phyloP scores from a whole-genome alignment of 2,797 vertebrate genomes.

The Leptatherina wallacei region DNA sequence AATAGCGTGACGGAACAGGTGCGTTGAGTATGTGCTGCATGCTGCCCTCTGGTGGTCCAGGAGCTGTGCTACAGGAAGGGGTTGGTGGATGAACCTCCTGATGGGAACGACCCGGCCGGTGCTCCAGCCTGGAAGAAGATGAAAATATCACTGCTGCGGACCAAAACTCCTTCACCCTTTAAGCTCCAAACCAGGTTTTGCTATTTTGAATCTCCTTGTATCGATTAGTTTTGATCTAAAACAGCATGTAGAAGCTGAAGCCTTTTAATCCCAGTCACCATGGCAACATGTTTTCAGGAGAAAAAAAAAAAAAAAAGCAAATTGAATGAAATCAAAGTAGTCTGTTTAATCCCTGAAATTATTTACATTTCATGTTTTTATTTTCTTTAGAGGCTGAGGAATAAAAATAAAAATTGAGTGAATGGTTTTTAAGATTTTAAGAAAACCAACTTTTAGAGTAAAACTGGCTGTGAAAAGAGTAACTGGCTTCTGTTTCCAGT shows the following conservation, averaged over 20 bases:
- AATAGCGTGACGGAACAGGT: constrained; percentile 91
- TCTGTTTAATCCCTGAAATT: neutral
- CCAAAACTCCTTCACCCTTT: neutral
- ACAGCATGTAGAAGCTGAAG: too few relatives aligned
- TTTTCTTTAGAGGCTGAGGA: neutral
- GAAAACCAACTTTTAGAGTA: too few relatives aligned
- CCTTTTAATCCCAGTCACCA: too few relatives aligned
- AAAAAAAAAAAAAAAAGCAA: too few relatives aligned
- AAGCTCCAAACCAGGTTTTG: too few relatives aligned
- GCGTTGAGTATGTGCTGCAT: constrained; percentile 92
- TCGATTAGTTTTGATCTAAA: too few relatives aligned
- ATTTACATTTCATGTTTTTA: neutral
- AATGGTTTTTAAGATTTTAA: too few relatives aligned
- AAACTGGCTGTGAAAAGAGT: too few relatives aligned
- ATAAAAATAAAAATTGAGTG: neutral
- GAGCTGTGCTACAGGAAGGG: constrained; percentile 96
- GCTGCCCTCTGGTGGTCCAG: constrained; percentile 79
- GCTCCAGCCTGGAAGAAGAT: constrained; percentile 86
- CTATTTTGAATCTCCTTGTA: too few relatives aligned
- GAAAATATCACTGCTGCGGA: neutral
- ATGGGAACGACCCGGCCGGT: constrained; percentile 90
- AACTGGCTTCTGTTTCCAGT: neutral
- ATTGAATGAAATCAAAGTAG: neutral
- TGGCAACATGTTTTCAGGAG: too few relatives aligned
- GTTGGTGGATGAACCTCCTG: constrained; percentile 94